phyloP scores from a whole-genome alignment of 2,113 vertebrate species.

The Microtus ochrogaster region DNA sequence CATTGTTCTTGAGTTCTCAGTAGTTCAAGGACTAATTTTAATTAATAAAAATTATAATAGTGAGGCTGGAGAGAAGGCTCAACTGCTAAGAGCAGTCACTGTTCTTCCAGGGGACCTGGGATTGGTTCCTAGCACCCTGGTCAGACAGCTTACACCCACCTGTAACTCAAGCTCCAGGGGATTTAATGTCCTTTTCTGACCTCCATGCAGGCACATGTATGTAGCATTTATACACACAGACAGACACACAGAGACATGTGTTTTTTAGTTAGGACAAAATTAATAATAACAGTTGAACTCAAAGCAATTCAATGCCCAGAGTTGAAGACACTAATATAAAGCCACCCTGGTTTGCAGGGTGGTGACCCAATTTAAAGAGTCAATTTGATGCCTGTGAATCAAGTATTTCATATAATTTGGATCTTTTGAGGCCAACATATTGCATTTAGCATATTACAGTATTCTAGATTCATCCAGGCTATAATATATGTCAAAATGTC shows the following conservation, averaged over 20 bases:
- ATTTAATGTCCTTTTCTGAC: background rate
- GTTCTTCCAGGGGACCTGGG: background rate
- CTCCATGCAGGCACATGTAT: background rate
- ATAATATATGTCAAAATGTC: background rate
- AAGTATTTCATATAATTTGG: background rate
- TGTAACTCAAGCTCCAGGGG: background rate
- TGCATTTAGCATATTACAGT: background rate
- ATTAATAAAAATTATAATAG: background rate
- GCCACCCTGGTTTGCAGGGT: background rate
- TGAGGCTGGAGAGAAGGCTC: background rate
- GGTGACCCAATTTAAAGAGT: conserved; percentile 6
- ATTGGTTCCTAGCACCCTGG: background rate
- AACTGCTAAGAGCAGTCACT: background rate
- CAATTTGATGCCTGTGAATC: conserved; percentile 24
- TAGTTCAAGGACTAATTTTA: background rate
- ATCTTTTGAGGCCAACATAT: background rate
- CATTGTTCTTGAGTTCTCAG: too few relatives aligned
- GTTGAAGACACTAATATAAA: conserved; percentile 48
- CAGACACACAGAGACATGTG: background rate
- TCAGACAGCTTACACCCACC: background rate
- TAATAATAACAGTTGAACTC: background rate
- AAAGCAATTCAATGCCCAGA: conserved; percentile 25
- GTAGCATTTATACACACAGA: background rate
- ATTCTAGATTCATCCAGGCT: background rate
- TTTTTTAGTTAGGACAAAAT: background rate